These are phyloP conservation scores for Engystomops pustulosus DNA, from an alignment of 2,113 vertebrate species.

Conservation along the genomic window DNA sequence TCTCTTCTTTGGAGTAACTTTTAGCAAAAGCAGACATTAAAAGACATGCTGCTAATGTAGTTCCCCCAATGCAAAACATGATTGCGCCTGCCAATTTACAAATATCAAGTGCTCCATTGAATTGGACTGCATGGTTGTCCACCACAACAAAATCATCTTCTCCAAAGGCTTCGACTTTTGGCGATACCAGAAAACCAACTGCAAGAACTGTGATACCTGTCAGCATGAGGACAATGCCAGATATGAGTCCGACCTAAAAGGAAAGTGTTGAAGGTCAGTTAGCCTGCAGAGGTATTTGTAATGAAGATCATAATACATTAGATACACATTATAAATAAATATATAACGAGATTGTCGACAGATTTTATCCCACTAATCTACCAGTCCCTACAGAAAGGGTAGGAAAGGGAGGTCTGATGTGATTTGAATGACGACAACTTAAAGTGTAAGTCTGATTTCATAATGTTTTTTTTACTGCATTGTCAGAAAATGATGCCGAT, in stretches of 20 bases:
- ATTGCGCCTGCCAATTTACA: conserved; percentile 92
- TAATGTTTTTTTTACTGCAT: too few species aligned
- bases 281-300: background rate
- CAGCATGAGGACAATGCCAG: conserved; percentile 84
- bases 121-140: conserved; percentile 83
- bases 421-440: too few species aligned
- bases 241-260: conserved; percentile 90
- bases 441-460: too few species aligned
- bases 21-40: conserved; percentile 89
- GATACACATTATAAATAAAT: too few species aligned
- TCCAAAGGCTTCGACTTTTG: conserved; percentile 91
- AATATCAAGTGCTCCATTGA: conserved; percentile 88
- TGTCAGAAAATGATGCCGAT: too few species aligned
- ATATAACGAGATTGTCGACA: too few species aligned
- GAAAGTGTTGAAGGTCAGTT: conserved; percentile 47
- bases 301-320: background rate
- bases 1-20: conserved; percentile 90
- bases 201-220: conserved; percentile 87
- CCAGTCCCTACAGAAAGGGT: too few species aligned
- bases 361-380: too few species aligned
- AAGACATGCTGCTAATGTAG: conserved; percentile 84
- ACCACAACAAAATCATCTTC: conserved; percentile 90
- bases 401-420: too few species aligned
- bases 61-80: conserved; percentile 91
- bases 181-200: conserved; percentile 88